Base-by-base conservation (phyloP, 2,113 vertebrate genomes). In the Cathartes aura region DNA sequence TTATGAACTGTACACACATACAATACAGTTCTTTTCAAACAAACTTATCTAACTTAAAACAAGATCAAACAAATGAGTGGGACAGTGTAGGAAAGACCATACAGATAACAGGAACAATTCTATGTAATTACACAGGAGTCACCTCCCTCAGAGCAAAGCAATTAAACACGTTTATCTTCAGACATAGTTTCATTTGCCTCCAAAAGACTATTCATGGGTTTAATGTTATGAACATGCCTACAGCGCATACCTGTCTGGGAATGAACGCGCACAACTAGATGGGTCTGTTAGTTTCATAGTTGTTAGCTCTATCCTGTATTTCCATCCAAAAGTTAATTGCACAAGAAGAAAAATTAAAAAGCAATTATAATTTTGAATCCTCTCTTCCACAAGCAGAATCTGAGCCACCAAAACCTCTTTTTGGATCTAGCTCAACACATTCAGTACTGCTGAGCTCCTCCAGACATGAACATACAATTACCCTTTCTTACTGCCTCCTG, bases 161-260 rank as follows among this genome's bases (percentile, higher is more conserved):
- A 87, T 95, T 94, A 96, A 92, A 59, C 70, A 64, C 48, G 26
- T 58, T 93, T 73, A 70, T 82, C 64, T 87, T 82, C 72, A 86
- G 26, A 62, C 3, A 1, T 29, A 78, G 36, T 56, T 76, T 78
- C 64, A 26, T 43, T 73, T 67, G 79, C 36, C 43, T 63, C 60
- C 76, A 58, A 50, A 71, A 60, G 52, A 82, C 63, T 66, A 43
- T 34, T 71, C 26, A 30, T 6, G 32, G 27, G 27, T 58, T 84
- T 70, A 70, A 62, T 63, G 48, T 52, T 80, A 36, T 3, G 38
- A 79, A 27, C 42, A 52, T 34, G 34, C 48, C 24, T 12, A 40
- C 45, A 70, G n/a, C 11, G 14, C 50, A 89, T 6, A 45, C 55
- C 38, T 36, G 26, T 24, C 62, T 80, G 19, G 18, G 23, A 82